These are phyloP conservation scores for Gryllus longicercus DNA, from an alignment of 2,888 invertebrate genomes.

Conservation along the genomic window DNA sequence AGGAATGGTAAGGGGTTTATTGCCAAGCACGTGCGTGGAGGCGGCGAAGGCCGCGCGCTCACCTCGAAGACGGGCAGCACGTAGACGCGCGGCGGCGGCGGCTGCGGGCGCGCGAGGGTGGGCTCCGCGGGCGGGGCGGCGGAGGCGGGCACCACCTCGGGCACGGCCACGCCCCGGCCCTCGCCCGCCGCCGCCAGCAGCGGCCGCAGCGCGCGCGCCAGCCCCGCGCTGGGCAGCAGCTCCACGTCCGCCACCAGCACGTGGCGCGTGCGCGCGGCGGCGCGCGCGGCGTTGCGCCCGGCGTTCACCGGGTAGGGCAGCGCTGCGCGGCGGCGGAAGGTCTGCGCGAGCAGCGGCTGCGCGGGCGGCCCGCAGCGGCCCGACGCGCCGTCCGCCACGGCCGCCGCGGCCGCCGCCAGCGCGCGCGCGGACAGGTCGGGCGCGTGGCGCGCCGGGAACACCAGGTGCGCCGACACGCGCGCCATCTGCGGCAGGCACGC, in stretches of 20 bases:
- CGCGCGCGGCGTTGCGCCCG: slow-evolving; percentile 66
- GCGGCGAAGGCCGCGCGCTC: background rate
- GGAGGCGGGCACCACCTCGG: background rate
- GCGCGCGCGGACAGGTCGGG: slow-evolving; percentile 46
- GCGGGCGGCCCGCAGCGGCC: background rate
- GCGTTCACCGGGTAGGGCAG: slow-evolving; percentile 70
- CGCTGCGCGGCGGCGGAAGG: slow-evolving; percentile 39
- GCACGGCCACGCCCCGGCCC: background rate
- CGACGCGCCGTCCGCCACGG: slow-evolving; percentile 69
- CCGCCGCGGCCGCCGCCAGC: slow-evolving; percentile 66
- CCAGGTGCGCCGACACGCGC: slow-evolving; percentile 65
- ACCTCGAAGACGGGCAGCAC: slow-evolving; percentile 68
- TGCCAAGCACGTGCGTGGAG: background rate
- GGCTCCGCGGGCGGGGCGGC: slow-evolving; percentile 3
- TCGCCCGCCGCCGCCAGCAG: slow-evolving; percentile 49
- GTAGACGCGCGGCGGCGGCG: slow-evolving; percentile 49
- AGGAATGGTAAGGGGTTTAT: too few species aligned
- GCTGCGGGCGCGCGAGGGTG: background rate
- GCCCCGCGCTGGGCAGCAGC: slow-evolving; percentile 62
- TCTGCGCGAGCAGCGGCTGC: background rate
- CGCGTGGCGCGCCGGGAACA: slow-evolving; percentile 57
- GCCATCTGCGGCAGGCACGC: slow-evolving; percentile 64
- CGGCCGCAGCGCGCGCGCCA: slow-evolving; percentile 58
- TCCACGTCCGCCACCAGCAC: slow-evolving; percentile 70
- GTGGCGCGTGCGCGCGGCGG: slow-evolving; percentile 59